Base-by-base conservation (phyloP, 2,797 vertebrate species). In the Micropoecilia bifurca region DNA sequence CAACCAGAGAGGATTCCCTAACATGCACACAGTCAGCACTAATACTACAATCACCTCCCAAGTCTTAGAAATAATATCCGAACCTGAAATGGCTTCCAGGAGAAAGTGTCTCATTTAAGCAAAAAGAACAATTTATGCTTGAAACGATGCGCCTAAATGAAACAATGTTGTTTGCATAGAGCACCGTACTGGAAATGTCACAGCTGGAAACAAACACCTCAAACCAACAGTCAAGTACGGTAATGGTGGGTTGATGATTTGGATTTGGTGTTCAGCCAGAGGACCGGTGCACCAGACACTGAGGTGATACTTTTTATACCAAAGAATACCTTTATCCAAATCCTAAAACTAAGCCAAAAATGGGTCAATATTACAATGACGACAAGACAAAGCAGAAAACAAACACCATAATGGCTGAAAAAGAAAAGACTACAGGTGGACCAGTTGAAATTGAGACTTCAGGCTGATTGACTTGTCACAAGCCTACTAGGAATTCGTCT, bases 1-100 rank as follows among this genome's bases (percentile, higher is more conserved):
- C 33, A 36, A 16, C 33, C 33, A 66, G 33, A 66, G 16, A 39
- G 33, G 61, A 66, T 66, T 66, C 61, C 33, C 33, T 4, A 39
- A 39, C 33, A 66, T 39, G 18, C 45, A 46, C 41, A 45, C 28
- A 46, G 53, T 50, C 9, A 45, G 71, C 3, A 53, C 5, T 53
- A 36, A 46, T 71, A 43, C 41, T 71, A 13, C 41, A 7, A 46
- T 71, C 20, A 71, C 28, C 25, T 71, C 68, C 41, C 43, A 45
- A 28, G n/a, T 71, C 43, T 71, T 46, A 71, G 13, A 71, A 71
- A 43, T n/a, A 25, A 46, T 71, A 71, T 71, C 43, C n/a, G 14
- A 45, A 71, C 14, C n/a, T 59, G 12, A 59, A 30, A 59, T n/a
- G 55, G n/a, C n/a, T 59, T 13, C 25, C 10, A 28, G 55, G 25